phyloP scores from a whole-genome alignment of 2,113 vertebrate genomes.

The Australoheros scitulus region DNA sequence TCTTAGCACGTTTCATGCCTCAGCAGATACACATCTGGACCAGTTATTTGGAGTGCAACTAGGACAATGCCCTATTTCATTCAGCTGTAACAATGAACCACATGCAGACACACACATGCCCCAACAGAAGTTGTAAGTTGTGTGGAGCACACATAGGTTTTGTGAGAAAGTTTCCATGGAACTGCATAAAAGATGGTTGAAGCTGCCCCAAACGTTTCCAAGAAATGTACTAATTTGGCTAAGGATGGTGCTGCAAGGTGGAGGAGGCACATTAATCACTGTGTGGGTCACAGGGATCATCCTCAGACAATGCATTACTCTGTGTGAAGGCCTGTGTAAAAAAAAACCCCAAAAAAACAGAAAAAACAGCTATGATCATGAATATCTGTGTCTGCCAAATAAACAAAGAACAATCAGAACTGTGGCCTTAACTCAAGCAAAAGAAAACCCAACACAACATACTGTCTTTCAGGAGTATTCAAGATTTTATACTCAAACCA shows the following conservation, averaged over 20 bases:
- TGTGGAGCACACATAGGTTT: not conserved
- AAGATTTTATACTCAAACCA: no score
- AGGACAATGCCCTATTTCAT: constrained; percentile 34
- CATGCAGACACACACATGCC: not conserved
- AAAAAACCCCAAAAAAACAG: not conserved
- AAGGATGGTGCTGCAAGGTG: constrained; percentile 41
- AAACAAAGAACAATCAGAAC: not conserved
- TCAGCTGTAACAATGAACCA: constrained; percentile 34
- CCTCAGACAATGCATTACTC: not conserved
- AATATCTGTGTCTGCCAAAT: not conserved
- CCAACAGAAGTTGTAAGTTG: constrained; percentile 15
- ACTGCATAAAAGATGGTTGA: constrained; percentile 66
- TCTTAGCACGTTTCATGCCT: not conserved
- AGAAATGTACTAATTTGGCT: constrained; percentile 56
- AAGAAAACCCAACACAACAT: no score
- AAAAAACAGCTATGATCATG: not conserved
- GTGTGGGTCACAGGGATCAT: not conserved
- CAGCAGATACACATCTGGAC: constrained; percentile 32
- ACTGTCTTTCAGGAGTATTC: no score
- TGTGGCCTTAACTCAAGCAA: no score
- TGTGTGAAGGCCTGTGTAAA: not conserved
- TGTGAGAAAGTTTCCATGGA: constrained; percentile 37
- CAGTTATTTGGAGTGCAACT: constrained; percentile 49
- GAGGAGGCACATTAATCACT: constrained; percentile 30
- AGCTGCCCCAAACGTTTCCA: constrained; percentile 49